Percentiles rank a stretch among this genome's conserved stretches.
Evolutionary conservation across 1,140 invertebrate genomes (phyloP).

Genomic region (Dinoponera quadriceps): DNA sequence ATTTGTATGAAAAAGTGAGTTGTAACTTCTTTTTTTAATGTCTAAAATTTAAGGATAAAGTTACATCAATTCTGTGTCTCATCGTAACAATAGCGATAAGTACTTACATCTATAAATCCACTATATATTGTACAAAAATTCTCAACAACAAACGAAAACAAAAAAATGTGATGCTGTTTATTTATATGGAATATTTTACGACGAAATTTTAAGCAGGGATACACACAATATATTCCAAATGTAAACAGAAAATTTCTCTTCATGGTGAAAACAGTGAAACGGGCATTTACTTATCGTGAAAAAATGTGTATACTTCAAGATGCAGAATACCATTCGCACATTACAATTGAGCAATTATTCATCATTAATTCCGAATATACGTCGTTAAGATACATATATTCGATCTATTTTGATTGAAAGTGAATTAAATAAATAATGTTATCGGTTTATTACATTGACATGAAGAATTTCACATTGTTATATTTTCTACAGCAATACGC

Average conservation of each 20-base stretch:
- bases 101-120: slow-evolving; percentile 7
- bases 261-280: background rate
- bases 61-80: slow-evolving; percentile 7
- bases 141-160: background rate
- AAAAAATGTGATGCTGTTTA: background rate
- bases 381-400: slow-evolving; percentile 15
- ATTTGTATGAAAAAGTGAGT: slow-evolving; percentile 15
- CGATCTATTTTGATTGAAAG: background rate
- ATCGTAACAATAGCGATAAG: background rate
- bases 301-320: slow-evolving; percentile 6
- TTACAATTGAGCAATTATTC: slow-evolving; percentile 22
- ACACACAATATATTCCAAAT: slow-evolving; percentile 39
- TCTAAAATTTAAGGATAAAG: slow-evolving; percentile 12
- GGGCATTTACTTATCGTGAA: slow-evolving; percentile 20
- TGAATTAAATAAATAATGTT: background rate
- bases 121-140: slow-evolving; percentile 15
- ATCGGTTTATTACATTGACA: slow-evolving; percentile 5
- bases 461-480: background rate
- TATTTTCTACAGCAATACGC: background rate
- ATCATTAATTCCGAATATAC: background rate
- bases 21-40: slow-evolving; percentile 12
- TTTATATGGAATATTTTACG: slow-evolving; percentile 7
- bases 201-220: background rate
- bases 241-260: slow-evolving; percentile 38
- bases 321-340: slow-evolving; percentile 1